Conservation (phyloP, 2,113 vertebrate genomes). For the Melanerpes aurifrons region DNA sequence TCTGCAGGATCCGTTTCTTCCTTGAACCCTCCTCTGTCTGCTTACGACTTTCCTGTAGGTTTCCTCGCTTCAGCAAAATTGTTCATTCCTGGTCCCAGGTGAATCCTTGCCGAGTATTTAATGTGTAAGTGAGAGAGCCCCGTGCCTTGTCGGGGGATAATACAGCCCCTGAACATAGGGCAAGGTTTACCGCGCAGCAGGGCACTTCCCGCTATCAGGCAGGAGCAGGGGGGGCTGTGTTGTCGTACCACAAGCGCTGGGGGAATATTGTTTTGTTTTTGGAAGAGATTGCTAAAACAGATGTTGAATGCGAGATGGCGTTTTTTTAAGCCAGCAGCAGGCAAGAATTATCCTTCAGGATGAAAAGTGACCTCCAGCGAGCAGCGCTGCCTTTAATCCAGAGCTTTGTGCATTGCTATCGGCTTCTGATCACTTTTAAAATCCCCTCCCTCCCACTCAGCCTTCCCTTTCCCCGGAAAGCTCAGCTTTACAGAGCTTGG, state of each 20-base stretch:
- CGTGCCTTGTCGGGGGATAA: slow-evolving; percentile 7
- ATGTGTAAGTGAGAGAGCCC: slow-evolving; percentile 5
- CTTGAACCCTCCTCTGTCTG: background rate
- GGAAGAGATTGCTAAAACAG: slow-evolving; percentile 77
- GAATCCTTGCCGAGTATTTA: slow-evolving; percentile 12
- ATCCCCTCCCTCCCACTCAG: background rate
- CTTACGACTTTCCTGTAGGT: background rate
- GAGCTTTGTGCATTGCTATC: background rate
- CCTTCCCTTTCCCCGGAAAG: background rate
- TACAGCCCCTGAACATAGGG: background rate
- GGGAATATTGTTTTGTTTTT: slow-evolving; percentile 77
- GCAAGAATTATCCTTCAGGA: slow-evolving; percentile 44
- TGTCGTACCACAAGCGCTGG: slow-evolving; percentile 63
- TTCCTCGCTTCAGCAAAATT: background rate
- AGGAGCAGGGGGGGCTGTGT: slow-evolving; percentile 40
- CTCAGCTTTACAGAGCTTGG: background rate
- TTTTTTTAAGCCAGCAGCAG: slow-evolving; percentile 54
- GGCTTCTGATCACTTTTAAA: background rate
- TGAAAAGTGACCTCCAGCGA: slow-evolving; percentile 46
- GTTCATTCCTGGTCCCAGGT: background rate
- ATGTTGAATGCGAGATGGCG: slow-evolving; percentile 65
- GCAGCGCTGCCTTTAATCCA: slow-evolving; percentile 13
- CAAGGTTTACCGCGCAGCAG: slow-evolving; percentile 32
- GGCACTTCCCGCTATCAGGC: slow-evolving; percentile 48
- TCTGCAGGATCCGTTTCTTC: background rate